Conservation (phyloP, 53 echinoderm and acorn worm species). For the Echinarachnius parma region DNA sequence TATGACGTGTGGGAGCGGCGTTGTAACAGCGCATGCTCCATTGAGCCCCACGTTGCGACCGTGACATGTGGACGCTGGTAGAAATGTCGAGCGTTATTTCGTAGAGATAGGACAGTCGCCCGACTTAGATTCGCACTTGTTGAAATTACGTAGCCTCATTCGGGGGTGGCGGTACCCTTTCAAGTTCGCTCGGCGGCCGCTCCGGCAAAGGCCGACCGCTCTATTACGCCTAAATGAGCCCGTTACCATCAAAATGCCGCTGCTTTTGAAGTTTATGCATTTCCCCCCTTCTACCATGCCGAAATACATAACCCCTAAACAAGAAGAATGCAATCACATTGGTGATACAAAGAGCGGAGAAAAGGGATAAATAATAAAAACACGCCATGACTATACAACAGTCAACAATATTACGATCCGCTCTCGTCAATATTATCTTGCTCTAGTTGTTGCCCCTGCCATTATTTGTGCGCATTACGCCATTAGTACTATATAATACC, state of each 20-base stretch:
- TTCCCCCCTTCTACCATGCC: slow-evolving; percentile 20
- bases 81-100: no score
- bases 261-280: slow-evolving; percentile 18
- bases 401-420: slow-evolving; percentile 6
- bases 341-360: slow-evolving; percentile 13
- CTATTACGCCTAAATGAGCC: slow-evolving; percentile 44
- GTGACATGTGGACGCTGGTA: no score
- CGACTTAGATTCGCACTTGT: slow-evolving; percentile 32
- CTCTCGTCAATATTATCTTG: background rate
- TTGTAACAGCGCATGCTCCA: no score
- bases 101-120: no score
- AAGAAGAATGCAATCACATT: slow-evolving; percentile 32
- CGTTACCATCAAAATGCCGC: slow-evolving; percentile 30
- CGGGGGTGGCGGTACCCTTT: slow-evolving; percentile 14
- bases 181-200: slow-evolving; percentile 6
- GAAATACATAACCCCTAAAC: slow-evolving; percentile 18
- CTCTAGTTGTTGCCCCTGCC: no score
- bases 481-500: slow-evolving; percentile 6
- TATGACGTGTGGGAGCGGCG: no score
- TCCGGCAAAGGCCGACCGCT: slow-evolving; percentile 27
- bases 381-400: slow-evolving; percentile 19
- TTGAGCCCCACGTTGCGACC: no score
- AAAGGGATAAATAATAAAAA: slow-evolving; percentile 18
- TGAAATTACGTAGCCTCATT: slow-evolving; percentile 37
- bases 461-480: no score